These are phyloP conservation scores for Muntiacus reevesi DNA, from an alignment of 2,113 vertebrate species.

Conservation along the genomic window DNA sequence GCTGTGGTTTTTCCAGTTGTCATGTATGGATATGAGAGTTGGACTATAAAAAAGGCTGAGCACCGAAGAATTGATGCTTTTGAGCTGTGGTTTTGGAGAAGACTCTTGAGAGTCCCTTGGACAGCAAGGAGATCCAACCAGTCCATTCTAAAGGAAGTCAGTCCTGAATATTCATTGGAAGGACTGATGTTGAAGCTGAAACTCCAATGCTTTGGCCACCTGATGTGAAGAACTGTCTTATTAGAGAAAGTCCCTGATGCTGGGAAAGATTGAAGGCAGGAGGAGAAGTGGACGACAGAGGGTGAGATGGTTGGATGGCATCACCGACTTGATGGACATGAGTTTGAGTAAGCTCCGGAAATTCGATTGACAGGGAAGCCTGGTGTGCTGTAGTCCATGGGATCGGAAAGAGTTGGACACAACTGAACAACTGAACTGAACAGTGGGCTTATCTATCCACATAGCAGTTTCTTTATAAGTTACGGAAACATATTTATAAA, in stretches of 20 bases:
- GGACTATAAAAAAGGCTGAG: background rate
- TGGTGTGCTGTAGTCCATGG: background rate
- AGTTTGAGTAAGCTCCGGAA: background rate
- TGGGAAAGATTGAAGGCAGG: background rate
- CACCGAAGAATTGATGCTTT: fast-evolving
- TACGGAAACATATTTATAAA: background rate
- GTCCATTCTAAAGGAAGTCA: background rate
- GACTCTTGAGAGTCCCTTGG: background rate
- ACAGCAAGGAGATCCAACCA: background rate
- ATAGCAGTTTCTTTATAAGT: background rate
- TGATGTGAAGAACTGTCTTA: background rate
- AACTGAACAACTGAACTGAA: background rate
- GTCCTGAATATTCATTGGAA: background rate
- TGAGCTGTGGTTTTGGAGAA: background rate
- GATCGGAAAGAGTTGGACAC: fast-evolving
- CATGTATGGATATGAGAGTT: background rate
- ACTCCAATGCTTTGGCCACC: background rate
- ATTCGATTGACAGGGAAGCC: background rate
- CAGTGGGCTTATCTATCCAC: background rate
- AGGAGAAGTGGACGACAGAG: background rate
- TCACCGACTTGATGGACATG: background rate
- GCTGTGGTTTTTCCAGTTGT: background rate
- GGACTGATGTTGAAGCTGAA: background rate
- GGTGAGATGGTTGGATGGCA: background rate
- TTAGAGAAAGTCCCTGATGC: background rate